phyloP scores from a whole-genome alignment of 2,888 invertebrate genomes.

The Lepidochrysops patricia region DNA sequence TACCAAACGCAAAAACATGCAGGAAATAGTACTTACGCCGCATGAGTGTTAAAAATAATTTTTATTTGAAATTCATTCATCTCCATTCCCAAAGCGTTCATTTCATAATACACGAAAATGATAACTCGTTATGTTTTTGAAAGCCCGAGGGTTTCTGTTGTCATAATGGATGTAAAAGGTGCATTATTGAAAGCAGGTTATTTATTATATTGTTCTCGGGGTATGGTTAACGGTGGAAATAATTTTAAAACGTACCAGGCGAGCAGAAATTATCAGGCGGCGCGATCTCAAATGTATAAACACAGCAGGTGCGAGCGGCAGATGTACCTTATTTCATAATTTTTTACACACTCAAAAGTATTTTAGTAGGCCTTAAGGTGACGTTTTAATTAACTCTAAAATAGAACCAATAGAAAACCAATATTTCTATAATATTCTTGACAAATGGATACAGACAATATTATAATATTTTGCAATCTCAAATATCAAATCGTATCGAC shows the following conservation, averaged over 20 bases:
- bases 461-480: not conserved
- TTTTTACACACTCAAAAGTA: not conserved
- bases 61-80: not conserved
- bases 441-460: not conserved
- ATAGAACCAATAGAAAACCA: not conserved
- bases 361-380: not conserved
- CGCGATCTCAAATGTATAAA: conserved; percentile 39
- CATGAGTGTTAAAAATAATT: no score
- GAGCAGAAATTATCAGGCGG: conserved; percentile 31
- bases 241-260: conserved; percentile 32
- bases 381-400: not conserved
- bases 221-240: conserved; percentile 25
- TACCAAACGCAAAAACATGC: no score
- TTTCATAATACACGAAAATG: not conserved
- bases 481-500: not conserved
- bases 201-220: conserved; percentile 20
- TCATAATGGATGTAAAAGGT: conserved; percentile 9
- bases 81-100: not conserved
- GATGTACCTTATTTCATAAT: conserved; percentile 32
- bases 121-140: conserved; percentile 8
- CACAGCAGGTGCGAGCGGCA: conserved; percentile 48
- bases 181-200: conserved; percentile 14
- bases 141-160: not conserved
- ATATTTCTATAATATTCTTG: not conserved
- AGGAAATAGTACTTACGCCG: no score